These are phyloP conservation scores for Engraulis encrasicolus DNA, from an alignment of 2,113 vertebrate species.

Conservation along the genomic window DNA sequence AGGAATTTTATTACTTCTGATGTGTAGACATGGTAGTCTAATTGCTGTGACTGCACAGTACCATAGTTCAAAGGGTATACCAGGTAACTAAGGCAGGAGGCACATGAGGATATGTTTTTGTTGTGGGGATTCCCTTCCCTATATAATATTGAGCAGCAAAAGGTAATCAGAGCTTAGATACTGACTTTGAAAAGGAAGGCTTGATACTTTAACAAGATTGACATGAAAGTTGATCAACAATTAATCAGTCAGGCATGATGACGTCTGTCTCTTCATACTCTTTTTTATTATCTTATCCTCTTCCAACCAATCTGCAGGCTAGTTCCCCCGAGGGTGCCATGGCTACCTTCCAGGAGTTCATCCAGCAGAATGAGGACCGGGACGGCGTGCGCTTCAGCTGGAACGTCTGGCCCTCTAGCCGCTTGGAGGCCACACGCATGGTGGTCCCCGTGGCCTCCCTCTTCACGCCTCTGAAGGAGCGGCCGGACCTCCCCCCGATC, in stretches of 20 bases:
- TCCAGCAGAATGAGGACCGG: constrained; percentile 95
- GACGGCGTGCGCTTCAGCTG: constrained; percentile 97
- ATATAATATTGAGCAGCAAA: no score
- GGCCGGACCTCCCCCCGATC: constrained; percentile 92
- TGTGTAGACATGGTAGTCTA: neutral
- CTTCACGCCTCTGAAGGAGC: constrained; percentile 89
- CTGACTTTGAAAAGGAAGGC: neutral
- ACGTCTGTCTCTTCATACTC: neutral
- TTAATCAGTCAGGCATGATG: neutral
- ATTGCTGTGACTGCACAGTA: neutral
- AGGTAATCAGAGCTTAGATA: no score
- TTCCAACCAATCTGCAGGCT: constrained; percentile 51
- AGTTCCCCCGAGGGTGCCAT: constrained; percentile 73
- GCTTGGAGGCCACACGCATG: constrained; percentile 96
- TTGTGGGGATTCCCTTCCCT: neutral
- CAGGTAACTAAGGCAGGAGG: constrained; percentile 16
- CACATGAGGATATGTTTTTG: neutral
- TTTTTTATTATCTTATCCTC: neutral
- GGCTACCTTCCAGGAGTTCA: constrained; percentile 97
- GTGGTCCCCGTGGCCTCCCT: constrained; percentile 91
- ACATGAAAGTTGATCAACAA: neutral
- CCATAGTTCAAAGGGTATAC: constrained; percentile 44
- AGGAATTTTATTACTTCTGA: constrained; percentile 12
- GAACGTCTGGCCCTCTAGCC: constrained; percentile 98
- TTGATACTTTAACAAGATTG: neutral